A percentile compares a stretch with the other conserved stretches of the same genome.
phyloP scores from a whole-genome alignment of 2,888 invertebrate species.

The Resseliella maxima region DNA sequence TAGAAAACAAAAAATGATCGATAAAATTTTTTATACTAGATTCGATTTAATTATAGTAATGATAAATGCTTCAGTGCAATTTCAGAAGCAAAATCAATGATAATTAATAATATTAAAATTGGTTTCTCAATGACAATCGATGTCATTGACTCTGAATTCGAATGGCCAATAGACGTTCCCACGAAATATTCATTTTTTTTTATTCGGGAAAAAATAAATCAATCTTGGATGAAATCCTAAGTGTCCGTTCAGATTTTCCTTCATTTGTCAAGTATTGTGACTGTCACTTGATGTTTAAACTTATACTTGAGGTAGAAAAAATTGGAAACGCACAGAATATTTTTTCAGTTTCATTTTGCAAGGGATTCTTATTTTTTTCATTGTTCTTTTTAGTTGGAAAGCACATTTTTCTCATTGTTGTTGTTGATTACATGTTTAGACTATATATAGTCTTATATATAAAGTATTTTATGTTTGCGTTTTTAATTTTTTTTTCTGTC shows the following conservation, averaged over 20 bases:
- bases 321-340: too few species aligned
- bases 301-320: too few species aligned
- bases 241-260: conserved; percentile 48
- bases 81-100: neutral
- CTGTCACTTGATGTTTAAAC: too few species aligned
- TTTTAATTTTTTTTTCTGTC: neutral
- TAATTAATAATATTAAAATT: neutral
- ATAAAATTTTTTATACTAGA: conserved; percentile 39
- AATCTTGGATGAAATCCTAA: too few species aligned
- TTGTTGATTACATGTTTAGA: conserved; percentile 34
- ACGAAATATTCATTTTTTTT: neutral
- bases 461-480: neutral
- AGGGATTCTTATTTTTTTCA: too few species aligned
- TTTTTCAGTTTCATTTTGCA: too few species aligned
- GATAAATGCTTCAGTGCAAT: neutral
- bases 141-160: neutral
- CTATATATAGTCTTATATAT: neutral
- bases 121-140: conserved; percentile 39
- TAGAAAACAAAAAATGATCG: conserved; percentile 2
- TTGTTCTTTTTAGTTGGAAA: neutral
- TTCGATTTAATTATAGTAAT: conserved; percentile 18
- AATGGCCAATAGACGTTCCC: neutral
- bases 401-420: neutral
- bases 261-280: too few species aligned
- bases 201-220: neutral